Evolutionary conservation across 2,113 vertebrate genomes (phyloP).

Genomic region (Mus pahari): DNA sequence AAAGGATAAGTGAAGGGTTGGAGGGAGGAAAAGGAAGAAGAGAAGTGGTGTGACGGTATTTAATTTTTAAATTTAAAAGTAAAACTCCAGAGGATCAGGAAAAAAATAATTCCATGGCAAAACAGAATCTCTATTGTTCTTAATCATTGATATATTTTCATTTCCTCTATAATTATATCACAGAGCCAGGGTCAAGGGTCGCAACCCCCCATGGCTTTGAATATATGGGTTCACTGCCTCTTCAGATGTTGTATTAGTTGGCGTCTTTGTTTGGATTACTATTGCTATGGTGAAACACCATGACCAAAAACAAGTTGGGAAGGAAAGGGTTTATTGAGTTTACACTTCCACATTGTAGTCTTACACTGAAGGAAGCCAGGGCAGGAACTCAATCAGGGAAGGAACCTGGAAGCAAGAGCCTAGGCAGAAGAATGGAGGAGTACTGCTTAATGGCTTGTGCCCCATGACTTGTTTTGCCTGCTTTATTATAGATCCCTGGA

Average conservation of each 20-base stretch:
- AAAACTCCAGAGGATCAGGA: background rate
- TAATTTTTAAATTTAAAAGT: background rate
- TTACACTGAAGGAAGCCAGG: background rate
- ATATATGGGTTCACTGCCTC: background rate
- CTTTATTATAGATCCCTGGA: background rate
- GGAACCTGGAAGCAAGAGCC: too few relatives aligned
- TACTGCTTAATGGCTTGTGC: background rate
- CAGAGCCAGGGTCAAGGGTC: background rate
- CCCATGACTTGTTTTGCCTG: too few relatives aligned
- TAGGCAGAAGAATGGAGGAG: background rate
- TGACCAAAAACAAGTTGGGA: background rate
- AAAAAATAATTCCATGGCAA: background rate
- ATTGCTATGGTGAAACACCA: background rate
- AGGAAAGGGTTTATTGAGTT: background rate
- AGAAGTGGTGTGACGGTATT: background rate
- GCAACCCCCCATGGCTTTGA: background rate
- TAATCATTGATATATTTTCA: background rate
- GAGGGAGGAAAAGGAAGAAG: background rate
- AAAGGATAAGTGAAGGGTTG: background rate
- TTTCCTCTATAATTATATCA: background rate
- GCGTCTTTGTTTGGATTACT: background rate
- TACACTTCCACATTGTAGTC: background rate
- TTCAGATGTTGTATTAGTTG: background rate
- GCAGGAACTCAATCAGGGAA: background rate
- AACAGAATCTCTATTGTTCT: background rate